These are phyloP conservation scores for Galbula dea DNA, from an alignment of 2,113 vertebrate species.

Conservation along the genomic window DNA sequence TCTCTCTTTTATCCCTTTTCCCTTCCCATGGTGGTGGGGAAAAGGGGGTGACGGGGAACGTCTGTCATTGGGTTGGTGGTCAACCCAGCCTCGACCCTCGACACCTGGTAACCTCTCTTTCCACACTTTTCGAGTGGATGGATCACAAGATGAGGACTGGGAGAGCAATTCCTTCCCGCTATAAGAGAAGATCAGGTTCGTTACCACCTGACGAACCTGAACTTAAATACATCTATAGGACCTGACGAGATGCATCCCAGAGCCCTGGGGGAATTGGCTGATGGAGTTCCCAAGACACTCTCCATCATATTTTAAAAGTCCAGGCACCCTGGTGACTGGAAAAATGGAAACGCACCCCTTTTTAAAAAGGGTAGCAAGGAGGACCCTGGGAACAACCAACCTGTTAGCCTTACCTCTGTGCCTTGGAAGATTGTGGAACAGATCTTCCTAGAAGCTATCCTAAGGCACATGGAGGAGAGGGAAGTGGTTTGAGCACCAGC, in stretches of 20 bases:
- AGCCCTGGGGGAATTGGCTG: background rate
- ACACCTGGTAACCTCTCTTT: background rate
- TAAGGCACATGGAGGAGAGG: too few relatives aligned
- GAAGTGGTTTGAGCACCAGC: too few relatives aligned
- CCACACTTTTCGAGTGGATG: background rate
- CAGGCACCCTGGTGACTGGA: background rate
- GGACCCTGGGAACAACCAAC: background rate
- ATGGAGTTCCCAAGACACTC: background rate
- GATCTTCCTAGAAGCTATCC: background rate
- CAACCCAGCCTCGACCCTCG: too few relatives aligned
- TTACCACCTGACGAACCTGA: background rate
- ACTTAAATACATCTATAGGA: background rate
- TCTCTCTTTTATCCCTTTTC: too few relatives aligned
- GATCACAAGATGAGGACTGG: background rate
- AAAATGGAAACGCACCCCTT: background rate
- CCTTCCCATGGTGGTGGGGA: too few relatives aligned
- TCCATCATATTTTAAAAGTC: background rate
- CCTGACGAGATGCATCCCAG: background rate
- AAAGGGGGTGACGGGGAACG: too few relatives aligned
- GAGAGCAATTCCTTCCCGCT: background rate
- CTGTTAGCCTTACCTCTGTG: background rate
- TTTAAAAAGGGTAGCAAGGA: background rate
- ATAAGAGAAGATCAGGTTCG: background rate
- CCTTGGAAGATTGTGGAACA: background rate
- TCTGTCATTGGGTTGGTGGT: too few relatives aligned